Conservation (phyloP, 1,140 invertebrate species). For the Ceratina japonica region DNA sequence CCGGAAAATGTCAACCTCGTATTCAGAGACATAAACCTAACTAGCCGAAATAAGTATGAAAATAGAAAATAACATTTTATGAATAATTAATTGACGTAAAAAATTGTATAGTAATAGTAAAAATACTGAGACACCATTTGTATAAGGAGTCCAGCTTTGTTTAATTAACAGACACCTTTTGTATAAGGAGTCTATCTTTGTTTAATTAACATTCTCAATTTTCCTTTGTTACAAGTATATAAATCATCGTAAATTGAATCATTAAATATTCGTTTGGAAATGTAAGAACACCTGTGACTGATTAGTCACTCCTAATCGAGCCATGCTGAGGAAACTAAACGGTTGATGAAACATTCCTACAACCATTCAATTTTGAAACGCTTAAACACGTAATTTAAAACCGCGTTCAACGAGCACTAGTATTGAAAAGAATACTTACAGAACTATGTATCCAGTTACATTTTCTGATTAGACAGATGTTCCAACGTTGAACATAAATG, state of each 20-base stretch:
- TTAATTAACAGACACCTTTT: not conserved
- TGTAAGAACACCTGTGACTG: slow-evolving; percentile 31
- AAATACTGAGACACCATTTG: no score
- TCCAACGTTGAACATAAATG: no score
- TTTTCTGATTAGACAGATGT: no score
- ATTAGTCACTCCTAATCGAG: slow-evolving; percentile 23
- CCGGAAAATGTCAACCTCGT: no score
- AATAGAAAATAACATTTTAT: no score
- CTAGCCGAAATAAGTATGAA: no score
- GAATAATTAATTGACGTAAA: no score
- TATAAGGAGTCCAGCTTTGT: not conserved
- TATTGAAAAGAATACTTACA: not conserved
- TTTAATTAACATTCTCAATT: not conserved
- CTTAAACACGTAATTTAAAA: not conserved
- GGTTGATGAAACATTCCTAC: not conserved
- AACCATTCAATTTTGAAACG: not conserved
- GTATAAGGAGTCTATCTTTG: not conserved
- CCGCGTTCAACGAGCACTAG: no score
- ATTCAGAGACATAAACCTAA: no score
- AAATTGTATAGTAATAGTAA: no score
- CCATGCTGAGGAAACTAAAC: not conserved
- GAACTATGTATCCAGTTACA: no score
- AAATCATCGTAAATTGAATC: not conserved
- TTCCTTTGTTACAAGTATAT: not conserved
- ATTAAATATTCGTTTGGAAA: slow-evolving; percentile 11